Evolutionary conservation across 2,113 vertebrate species (phyloP).

Genomic region (Furnarius figulus): DNA sequence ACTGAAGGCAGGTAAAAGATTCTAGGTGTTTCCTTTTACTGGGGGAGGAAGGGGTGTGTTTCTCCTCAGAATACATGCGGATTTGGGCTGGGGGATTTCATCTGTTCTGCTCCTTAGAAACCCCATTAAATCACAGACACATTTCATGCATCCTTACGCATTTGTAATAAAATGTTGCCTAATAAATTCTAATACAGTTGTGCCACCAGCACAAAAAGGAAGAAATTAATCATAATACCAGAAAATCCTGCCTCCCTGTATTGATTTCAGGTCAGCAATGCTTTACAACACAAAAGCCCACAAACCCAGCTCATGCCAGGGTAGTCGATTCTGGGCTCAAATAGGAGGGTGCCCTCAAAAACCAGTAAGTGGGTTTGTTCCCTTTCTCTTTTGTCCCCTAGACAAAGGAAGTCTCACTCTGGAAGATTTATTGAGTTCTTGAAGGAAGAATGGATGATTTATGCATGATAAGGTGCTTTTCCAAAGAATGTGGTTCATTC

Average conservation of each 20-base stretch:
- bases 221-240: background rate
- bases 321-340: background rate
- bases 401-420: background rate
- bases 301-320: background rate
- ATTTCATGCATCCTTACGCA: background rate
- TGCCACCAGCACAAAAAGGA: background rate
- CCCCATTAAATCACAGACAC: background rate
- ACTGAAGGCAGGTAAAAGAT: background rate
- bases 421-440: background rate
- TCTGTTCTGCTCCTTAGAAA: background rate
- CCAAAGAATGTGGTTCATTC: background rate
- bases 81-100: background rate
- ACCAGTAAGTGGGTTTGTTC: background rate
- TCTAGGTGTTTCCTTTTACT: background rate
- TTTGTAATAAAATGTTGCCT: background rate
- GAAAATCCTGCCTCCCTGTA: background rate
- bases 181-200: background rate
- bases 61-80: background rate
- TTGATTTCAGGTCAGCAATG: background rate
- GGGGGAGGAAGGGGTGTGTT: accelerated
- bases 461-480: background rate
- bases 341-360: background rate
- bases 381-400: background rate
- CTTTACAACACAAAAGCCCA: background rate
- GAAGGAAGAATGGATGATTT: background rate